Evolutionary conservation across 2,888 invertebrate genomes (phyloP), one percentile per base, ranked within the genome.

Genomic region (Caenorhabditis auriculariae): DNA sequence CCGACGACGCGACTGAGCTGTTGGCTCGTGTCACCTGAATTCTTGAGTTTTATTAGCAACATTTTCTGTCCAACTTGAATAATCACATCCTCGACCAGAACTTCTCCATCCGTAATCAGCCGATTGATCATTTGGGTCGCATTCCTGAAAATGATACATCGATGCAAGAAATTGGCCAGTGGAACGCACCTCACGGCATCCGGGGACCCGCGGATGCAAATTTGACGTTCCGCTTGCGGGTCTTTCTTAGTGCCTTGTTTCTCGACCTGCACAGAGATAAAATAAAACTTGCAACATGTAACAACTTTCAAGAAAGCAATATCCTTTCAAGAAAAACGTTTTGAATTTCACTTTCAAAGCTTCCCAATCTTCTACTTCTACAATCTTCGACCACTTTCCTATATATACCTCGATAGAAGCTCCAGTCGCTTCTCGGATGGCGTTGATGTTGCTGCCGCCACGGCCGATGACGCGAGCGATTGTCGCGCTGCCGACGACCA

Each of bases 401-500:
- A n/a, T n/a, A n/a, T n/a, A 41, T 17, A 70, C 75, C 53, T 78
- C 78, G 27, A 98, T 96, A 82, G 94, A 92, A 4, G 96, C 96
- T 59, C 94, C 93, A 28, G 96, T 95, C 50, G 92, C 90, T 55
- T 91, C 91, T 58, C 96, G 87, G 82, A 98, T 95, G 12, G 95
- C 93, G 85, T 98, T 98, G 80, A 98, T 95, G 84, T 96, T 96
- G 4, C 90, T 91, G 46, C 96, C 96, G 28, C 91, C 93, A 76
- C 96, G 88, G 0, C 96, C 96, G 81, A 98, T 98, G 49, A 98
- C 94, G 53, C 96, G 88, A 59, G 94, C 93, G 63, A 96, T 95
- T 43, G 93, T 94, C 83, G 90, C 90, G 24, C 92, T 88, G 51
- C 93, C 92, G 59, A 98, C 94, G 17, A 90, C 89, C 43, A 96